Evolutionary conservation across 2,888 invertebrate species (phyloP), one percentile per base, ranked within the genome.

Genomic region (Pseudoips prasinana): DNA sequence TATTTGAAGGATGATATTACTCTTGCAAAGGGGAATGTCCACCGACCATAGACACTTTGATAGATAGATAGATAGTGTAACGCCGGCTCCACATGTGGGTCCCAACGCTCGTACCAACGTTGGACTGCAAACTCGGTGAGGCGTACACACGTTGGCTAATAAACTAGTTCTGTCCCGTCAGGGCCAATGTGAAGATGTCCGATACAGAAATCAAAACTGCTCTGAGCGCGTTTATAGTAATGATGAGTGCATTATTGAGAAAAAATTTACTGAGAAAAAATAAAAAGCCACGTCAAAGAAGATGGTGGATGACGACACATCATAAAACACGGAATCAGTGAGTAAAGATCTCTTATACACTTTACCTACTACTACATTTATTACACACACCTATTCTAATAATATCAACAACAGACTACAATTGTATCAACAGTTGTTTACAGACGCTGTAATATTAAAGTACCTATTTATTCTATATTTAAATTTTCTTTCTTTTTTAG

Each of bases 161-260:
- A 27, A 20, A 36, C 29, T 33, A 36, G 38, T 38, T 33, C 30
- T 33, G 29, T 42, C 27, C 25, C 31, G 28, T 30, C 42, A 33
- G 27, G 11, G 38, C 42, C 37, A 41, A 41, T 33, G 41, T 38
- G 41, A 41, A 33, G 33, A 33, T 40, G 32, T 35, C 25, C 33
- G 33, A 41, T 33, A 33, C 36, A 25, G 35, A 34, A 31, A 31
- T 40, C 7, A 25, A 36, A 31, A 33, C 19, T 27, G 33, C 18
- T 33, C 33, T 33, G 23, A 33, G 27, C 33, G 36, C 36, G 10
- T 33, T 36, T 32, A 22, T 5, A 31, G 23, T 18, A 23, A 2
- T 35, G n/a, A n/a, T n/a, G 26, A 33, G 27, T 27, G 26, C 33
- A 27, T n/a, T 24, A 24, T 17, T 33, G 29, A 33, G 25, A 38